Percentiles rank a stretch among this genome's conserved stretches.
Evolutionary conservation across 2,888 invertebrate genomes (phyloP).

Genomic region (Tenthredo notha): DNA sequence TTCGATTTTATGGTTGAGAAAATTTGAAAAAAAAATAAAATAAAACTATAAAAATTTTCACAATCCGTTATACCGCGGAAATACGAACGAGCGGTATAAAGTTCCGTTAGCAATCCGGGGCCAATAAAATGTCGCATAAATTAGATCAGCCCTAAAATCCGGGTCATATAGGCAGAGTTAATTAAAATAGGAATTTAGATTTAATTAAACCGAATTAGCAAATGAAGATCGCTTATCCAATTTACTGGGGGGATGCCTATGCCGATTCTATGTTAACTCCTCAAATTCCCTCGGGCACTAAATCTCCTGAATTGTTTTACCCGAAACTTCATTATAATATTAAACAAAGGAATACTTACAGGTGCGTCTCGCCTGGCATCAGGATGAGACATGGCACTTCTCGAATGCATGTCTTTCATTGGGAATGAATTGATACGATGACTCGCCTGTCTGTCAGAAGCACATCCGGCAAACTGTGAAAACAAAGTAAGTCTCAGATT

Average conservation of each 20-base stretch:
- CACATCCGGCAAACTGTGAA: conserved; percentile 87
- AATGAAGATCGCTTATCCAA: conserved; percentile 41
- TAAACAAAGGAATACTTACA: conserved; percentile 79
- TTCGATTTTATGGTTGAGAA: not conserved
- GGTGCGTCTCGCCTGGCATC: conserved; percentile 89
- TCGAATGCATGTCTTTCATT: conserved; percentile 89
- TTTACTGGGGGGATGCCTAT: not conserved
- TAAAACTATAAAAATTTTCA: not conserved
- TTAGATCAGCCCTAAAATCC: conserved; percentile 27
- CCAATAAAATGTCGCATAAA: not conserved
- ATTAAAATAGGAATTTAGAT: conserved; percentile 33
- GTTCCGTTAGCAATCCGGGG: not conserved
- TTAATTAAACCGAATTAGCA: conserved; percentile 36
- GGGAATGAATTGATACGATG: conserved; percentile 90
- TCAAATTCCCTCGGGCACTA: not conserved
- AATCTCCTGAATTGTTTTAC: not conserved
- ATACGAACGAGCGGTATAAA: not conserved
- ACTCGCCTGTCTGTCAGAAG: conserved; percentile 86
- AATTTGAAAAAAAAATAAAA: not conserved
- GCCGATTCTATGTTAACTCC: not conserved
- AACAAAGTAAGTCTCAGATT: conserved; percentile 70
- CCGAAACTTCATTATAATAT: not conserved
- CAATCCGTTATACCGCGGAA: no score
- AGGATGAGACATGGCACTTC: conserved; percentile 82
- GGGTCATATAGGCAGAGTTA: conserved; percentile 23